Evolutionary conservation across 2,888 invertebrate genomes (phyloP), one percentile per base, ranked within the genome.

Genomic region (Dicycla oo): DNA sequence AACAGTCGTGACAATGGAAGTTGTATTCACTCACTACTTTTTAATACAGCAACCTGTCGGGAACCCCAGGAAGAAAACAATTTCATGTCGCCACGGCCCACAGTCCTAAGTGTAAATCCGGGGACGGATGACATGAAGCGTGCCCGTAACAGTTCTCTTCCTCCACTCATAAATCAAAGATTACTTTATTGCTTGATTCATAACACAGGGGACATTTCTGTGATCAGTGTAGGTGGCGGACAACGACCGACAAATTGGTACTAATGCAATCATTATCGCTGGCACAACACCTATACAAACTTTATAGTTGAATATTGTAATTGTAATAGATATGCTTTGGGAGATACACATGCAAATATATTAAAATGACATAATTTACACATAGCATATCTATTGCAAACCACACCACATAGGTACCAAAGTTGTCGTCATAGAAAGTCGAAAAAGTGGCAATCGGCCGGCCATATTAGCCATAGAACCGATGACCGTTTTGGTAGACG

Each of bases 181-280:
- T 83, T 73, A 83, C 57, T 71, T 80, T 57, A 80, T 72, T 73
- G 74, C 68, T 80, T 83, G 86, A 84, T 78, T 77, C 78, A 83
- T 81, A 74, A 83, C 83, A 78, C 75, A 71, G 80, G 62, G 72
- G 72, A 53, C 70, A 81, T 69, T 75, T 76, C 80, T 79, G 71
- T 83, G 80, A 84, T 79, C 73, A 68, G 81, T 78, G 88, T 87
- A 86, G 89, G 87, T 81, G 83, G 83, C 80, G 69, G 81, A 70
- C 86, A 82, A 78, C 72, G 89, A 85, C 85, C 88, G 81, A 74
- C 80, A 75, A 84, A 87, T 85, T 81, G 80, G 73, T 78, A 81
- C 82, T 70, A 78, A 84, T 81, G 79, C 73, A 75, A 69, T 79
- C 78, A 73, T 84, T 83, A 86, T 85, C 65, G 18, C 51, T 60